Conservation (phyloP, 53 echinoderm and acorn worm species). For the Echinometra lucunter region DNA sequence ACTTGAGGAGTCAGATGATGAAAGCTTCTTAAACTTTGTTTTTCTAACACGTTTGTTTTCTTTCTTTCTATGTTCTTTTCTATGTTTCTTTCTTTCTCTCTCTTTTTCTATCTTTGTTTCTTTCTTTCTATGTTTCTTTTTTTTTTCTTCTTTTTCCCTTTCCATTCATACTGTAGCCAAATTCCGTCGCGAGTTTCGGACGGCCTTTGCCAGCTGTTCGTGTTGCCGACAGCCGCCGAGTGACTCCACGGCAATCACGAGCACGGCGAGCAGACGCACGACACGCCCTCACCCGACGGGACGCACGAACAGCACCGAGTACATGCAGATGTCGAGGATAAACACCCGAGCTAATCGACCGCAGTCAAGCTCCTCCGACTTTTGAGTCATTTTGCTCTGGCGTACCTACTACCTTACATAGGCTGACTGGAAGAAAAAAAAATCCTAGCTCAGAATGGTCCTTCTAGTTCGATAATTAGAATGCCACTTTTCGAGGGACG, state of each 20-base stretch:
- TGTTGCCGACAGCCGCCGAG: not conserved
- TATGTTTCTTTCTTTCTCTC: too few species aligned
- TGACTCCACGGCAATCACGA: constrained; percentile 40
- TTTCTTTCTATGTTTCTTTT: not conserved
- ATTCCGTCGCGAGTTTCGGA: constrained; percentile 69
- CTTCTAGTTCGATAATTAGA: too few species aligned
- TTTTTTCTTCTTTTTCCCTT: not conserved
- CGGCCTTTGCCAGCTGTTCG: constrained; percentile 43
- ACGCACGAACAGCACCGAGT: constrained; percentile 62
- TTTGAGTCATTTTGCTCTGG: not conserved
- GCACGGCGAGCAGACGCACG: constrained; percentile 51
- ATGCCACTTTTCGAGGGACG: too few species aligned
- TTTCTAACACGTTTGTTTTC: too few species aligned
- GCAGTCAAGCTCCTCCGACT: constrained; percentile 60
- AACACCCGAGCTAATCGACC: constrained; percentile 29
- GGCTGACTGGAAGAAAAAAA: too few species aligned
- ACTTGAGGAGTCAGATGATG: too few species aligned
- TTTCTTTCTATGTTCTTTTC: too few species aligned
- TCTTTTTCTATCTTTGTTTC: too few species aligned
- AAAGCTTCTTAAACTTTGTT: too few species aligned
- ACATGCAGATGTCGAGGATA: constrained; percentile 64
- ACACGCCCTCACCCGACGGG: constrained; percentile 53
- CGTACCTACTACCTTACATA: too few species aligned
- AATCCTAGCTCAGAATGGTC: too few species aligned
- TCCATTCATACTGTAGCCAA: too few species aligned